phyloP scores from a whole-genome alignment of 2,888 invertebrate genomes.

The Pristionchus japonicus region DNA sequence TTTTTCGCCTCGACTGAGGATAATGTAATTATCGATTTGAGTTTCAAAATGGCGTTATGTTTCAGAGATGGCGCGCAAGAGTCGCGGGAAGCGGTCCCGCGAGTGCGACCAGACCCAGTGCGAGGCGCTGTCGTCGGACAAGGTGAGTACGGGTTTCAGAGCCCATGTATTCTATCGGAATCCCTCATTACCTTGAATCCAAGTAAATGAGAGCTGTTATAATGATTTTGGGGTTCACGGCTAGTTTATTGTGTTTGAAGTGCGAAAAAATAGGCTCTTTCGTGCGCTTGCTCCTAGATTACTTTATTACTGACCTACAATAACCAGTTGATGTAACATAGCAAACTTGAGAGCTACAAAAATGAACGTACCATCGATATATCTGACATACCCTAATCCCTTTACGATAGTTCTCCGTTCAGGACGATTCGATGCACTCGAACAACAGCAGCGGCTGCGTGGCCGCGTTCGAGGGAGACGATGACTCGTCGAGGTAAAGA shows the following conservation, averaged over 20 bases:
- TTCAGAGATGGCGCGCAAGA: constrained; percentile 20
- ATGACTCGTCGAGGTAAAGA: not conserved
- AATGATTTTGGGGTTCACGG: not conserved
- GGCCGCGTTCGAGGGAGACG: not conserved
- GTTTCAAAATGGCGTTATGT: no score
- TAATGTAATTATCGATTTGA: no score
- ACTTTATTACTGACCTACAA: not conserved
- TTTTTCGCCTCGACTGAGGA: no score
- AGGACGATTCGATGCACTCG: constrained; percentile 20
- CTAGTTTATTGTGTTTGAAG: not conserved
- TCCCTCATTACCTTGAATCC: no score
- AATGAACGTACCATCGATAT: no score
- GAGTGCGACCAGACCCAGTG: not conserved
- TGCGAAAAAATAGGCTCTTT: no score
- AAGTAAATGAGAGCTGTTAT: no score
- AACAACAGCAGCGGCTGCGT: not conserved
- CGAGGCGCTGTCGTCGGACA: not conserved
- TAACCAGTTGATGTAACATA: not conserved
- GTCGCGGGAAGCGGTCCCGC: constrained; percentile 7
- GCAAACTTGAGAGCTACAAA: not conserved
- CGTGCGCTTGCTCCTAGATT: no score
- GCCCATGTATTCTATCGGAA: no score
- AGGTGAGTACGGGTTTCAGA: not conserved
- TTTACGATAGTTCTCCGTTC: not conserved
- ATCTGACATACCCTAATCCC: not conserved